Conservation (phyloP, 1,140 invertebrate species). For the Caligus rogercresseyi region DNA sequence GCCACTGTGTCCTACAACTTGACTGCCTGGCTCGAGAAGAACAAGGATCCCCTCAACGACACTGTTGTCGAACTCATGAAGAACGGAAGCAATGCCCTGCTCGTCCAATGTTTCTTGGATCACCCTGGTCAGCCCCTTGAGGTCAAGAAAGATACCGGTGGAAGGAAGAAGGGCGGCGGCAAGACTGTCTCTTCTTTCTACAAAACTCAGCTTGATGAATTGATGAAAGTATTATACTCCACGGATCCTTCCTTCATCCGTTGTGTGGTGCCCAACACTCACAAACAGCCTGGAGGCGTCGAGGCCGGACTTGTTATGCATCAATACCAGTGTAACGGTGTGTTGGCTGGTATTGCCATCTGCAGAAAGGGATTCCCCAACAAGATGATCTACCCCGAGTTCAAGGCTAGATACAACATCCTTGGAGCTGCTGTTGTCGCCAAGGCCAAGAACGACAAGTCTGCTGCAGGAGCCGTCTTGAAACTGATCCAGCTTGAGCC, state of each 20-base stretch:
- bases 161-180: constrained; percentile 63
- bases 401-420: constrained; percentile 35
- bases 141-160: constrained; percentile 37
- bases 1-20: constrained; percentile 51
- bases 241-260: constrained; percentile 46
- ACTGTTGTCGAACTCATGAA: constrained; percentile 36
- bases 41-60: constrained; percentile 39
- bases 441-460: constrained; percentile 33
- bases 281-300: constrained; percentile 33
- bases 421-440: constrained; percentile 36
- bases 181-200: constrained; percentile 80
- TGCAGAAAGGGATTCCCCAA: constrained; percentile 45
- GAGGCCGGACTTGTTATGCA: constrained; percentile 32
- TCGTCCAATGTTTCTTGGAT: constrained; percentile 29
- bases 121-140: constrained; percentile 32
- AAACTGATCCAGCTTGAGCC: constrained; percentile 35
- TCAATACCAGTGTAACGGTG: constrained; percentile 42
- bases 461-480: constrained; percentile 37
- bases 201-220: constrained; percentile 41
- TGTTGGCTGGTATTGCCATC: constrained; percentile 43
- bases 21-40: constrained; percentile 25
- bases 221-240: constrained; percentile 38
- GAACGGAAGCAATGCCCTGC: constrained; percentile 30
- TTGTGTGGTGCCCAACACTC: constrained; percentile 48
- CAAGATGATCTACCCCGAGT: constrained; percentile 23